Conservation (phyloP, 2,797 vertebrate species). For the Sciaenops ocellatus region DNA sequence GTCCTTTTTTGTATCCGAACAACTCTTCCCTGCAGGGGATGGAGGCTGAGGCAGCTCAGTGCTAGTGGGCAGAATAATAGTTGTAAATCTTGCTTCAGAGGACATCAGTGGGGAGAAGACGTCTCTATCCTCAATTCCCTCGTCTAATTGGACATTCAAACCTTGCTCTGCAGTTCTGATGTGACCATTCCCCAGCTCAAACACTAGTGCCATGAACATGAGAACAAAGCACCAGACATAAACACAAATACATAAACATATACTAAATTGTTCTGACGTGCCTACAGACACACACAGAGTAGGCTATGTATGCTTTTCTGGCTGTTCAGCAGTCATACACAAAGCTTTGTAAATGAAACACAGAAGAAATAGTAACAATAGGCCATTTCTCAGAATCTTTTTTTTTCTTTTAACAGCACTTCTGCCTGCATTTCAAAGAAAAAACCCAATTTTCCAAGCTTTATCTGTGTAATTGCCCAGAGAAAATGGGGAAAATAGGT, state of each 20-base stretch:
- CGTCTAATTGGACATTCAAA: conserved; percentile 69
- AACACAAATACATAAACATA: conserved; percentile 31
- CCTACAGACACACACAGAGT: not conserved
- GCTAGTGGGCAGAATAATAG: conserved; percentile 51
- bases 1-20: conserved; percentile 36
- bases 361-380: conserved; percentile 53
- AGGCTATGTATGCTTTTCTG: not conserved
- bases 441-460: conserved; percentile 58
- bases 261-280: conserved; percentile 17
- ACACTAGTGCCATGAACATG: conserved; percentile 20
- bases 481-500: conserved; percentile 68
- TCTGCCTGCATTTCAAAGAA: conserved; percentile 66
- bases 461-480: conserved; percentile 77
- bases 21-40: conserved; percentile 33
- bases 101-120: conserved; percentile 45
- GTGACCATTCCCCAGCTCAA: conserved; percentile 45
- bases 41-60: conserved; percentile 11
- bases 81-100: conserved; percentile 66
- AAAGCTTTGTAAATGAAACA: conserved; percentile 56
- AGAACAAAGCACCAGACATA: conserved; percentile 18
- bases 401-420: conserved; percentile 64
- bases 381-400: conserved; percentile 51
- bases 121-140: conserved; percentile 62
- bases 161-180: conserved; percentile 37
- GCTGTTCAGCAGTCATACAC: conserved; percentile 20